Evolutionary conservation across 2,113 vertebrate genomes (phyloP).

Genomic region (Ibidorhyncha struthersii): DNA sequence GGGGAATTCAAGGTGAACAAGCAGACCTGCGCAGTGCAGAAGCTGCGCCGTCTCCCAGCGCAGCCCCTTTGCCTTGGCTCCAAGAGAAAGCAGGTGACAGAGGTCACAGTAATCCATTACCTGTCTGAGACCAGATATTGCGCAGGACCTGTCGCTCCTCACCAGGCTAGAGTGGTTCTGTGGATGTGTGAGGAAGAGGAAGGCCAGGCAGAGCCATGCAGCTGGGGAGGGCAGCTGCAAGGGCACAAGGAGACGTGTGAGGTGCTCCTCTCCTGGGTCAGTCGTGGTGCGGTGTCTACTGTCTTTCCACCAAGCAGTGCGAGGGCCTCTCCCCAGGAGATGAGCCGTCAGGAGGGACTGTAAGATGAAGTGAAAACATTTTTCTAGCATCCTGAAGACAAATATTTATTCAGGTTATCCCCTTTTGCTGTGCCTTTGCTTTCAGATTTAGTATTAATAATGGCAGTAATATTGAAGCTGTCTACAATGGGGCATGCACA

Average conservation of each 20-base stretch:
- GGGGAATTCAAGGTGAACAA: neutral
- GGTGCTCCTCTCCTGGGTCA: neutral
- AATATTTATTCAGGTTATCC: neutral
- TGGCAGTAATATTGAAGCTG: neutral
- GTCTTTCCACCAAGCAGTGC: neutral
- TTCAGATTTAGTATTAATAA: neutral
- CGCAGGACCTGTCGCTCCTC: rapidly evolving
- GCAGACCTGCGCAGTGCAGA: neutral
- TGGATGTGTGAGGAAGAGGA: neutral
- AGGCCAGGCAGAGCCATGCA: neutral
- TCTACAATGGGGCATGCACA: neutral
- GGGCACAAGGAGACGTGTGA: neutral
- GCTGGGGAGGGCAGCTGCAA: neutral
- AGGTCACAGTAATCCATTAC: neutral
- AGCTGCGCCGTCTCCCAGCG: neutral
- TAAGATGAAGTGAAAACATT: neutral
- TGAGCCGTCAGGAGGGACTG: neutral
- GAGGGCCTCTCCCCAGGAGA: neutral
- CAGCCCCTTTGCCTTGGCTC: neutral
- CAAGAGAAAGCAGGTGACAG: neutral
- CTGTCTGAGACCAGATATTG: neutral
- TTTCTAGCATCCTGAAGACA: neutral
- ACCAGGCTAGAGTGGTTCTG: neutral
- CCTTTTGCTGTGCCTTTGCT: neutral
- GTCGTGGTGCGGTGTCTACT: rapidly evolving